Base-by-base conservation (phyloP, 2,888 invertebrate genomes). In the Apocheima hispidaria region DNA sequence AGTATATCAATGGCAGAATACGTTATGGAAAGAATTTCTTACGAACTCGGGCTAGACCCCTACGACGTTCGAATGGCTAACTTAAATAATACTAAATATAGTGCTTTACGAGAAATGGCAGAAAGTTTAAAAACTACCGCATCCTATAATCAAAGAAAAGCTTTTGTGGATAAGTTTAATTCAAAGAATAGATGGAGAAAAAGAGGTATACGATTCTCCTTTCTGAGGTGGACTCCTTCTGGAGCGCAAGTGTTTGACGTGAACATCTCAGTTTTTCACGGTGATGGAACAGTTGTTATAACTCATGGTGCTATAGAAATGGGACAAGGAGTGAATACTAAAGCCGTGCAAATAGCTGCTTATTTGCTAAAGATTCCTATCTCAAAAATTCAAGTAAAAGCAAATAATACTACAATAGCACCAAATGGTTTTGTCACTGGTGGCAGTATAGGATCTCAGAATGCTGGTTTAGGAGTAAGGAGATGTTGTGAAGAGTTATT, bases 321-420 rank as follows among this genome's bases (percentile, higher is more conserved):
- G 79, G 96, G 96, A 0, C 96, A 96, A 88, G 96, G 96, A 0
- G 90, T 96, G 38, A 86, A 96, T 65, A 96, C 96, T 2, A 86
- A 95, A 94, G 94, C 94, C 0, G 93, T 93, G 5, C 95, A 95
- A 88, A 94, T 95, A 0, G 94, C 93, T 59, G 96, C 96, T 0
- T 92, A 94, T 69, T 91, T 90, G 12, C 83, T 96, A 4, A 94
- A 94, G 1, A 94, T 96, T 55, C 93, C 94, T 1, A 65, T 96
- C 48, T 93, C 94, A 0, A 89, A 93, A 82, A 89, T 97, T 4
- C 90, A 89, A 36, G 93, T 97, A 0, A 95, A 96, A 79, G 93
- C 95, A 0, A 94, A 93, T 14, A 94, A 94, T 68, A 94, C 90
- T 41, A 78, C 95, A 16, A 90, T 92, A n/a, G 84, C 94, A 0